Evolutionary conservation across 2,888 invertebrate species (phyloP).

Genomic region (Caradrina kadenii): DNA sequence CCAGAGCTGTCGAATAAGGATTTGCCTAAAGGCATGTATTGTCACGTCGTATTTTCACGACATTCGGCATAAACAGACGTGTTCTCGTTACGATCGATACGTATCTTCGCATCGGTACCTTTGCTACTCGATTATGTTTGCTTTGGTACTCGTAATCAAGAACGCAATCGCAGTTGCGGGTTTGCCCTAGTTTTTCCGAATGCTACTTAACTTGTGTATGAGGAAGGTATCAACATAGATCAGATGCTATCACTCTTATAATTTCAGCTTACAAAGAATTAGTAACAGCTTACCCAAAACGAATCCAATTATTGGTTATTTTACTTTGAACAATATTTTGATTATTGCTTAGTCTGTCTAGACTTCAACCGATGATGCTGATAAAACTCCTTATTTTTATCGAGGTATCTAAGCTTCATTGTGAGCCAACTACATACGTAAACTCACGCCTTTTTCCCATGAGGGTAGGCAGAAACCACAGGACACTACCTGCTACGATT

Average conservation of each 20-base stretch:
- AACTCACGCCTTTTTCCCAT: no score
- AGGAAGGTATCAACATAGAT: slow-evolving; percentile 14
- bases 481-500: no score
- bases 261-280: no score
- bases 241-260: background rate
- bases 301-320: no score
- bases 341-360: no score
- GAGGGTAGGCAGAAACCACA: no score
- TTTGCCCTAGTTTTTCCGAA: slow-evolving; percentile 43
- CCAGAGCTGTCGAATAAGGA: slow-evolving; percentile 23
- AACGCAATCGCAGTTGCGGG: slow-evolving; percentile 40
- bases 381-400: background rate
- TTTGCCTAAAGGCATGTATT: slow-evolving; percentile 38
- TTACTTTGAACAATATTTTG: no score
- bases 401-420: background rate
- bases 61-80: slow-evolving; percentile 51
- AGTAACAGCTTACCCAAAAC: no score
- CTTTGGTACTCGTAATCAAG: slow-evolving; percentile 33
- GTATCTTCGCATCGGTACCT: slow-evolving; percentile 40
- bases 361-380: background rate
- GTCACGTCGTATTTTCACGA: slow-evolving; percentile 52
- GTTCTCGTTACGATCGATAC: slow-evolving; percentile 52
- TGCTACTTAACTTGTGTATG: slow-evolving; percentile 12
- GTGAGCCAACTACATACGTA: background rate
- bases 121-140: slow-evolving; percentile 49